Conservation (phyloP, 2,797 vertebrate species). For the Squalus acanthias region DNA sequence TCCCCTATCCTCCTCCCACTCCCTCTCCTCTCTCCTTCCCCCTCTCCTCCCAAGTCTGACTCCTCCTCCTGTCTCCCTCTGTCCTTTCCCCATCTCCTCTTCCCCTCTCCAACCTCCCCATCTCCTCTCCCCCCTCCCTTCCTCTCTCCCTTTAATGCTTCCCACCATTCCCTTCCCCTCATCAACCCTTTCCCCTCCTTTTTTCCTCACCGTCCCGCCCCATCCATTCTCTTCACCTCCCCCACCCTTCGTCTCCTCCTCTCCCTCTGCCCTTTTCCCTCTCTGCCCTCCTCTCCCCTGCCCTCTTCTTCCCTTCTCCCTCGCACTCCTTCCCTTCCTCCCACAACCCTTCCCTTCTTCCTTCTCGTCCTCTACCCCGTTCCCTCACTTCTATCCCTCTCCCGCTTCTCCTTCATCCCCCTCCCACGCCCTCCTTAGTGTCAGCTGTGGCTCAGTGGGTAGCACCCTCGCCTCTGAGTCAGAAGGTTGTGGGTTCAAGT, state of each 20-base stretch:
- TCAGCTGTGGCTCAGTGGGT: too few relatives aligned
- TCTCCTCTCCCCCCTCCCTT: neutral
- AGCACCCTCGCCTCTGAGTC: too few relatives aligned
- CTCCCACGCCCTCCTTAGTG: neutral
- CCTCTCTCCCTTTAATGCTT: neutral
- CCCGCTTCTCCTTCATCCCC: neutral
- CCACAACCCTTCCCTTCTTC: neutral
- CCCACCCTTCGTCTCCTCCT: neutral
- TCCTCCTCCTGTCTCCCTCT: neutral
- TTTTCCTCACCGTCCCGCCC: too few relatives aligned
- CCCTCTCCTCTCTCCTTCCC: constrained; percentile 38
- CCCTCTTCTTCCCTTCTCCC: neutral
- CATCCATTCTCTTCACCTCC: neutral
- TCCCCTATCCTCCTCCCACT: constrained; percentile 24
- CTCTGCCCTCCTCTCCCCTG: neutral
- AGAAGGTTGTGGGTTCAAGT: too few relatives aligned
- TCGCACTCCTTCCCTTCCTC: neutral
- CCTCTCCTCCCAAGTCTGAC: constrained; percentile 39
- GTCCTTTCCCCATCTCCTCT: neutral
- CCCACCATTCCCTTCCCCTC: neutral
- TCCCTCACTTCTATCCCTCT: neutral
- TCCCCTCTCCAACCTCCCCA: too few relatives aligned
- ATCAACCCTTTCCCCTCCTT: neutral
- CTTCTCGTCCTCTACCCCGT: neutral
- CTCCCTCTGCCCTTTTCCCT: neutral